These are phyloP conservation scores for Scaptodrosophila latifasciaeformis DNA, from an alignment of 2,888 invertebrate genomes.

Conservation along the genomic window DNA sequence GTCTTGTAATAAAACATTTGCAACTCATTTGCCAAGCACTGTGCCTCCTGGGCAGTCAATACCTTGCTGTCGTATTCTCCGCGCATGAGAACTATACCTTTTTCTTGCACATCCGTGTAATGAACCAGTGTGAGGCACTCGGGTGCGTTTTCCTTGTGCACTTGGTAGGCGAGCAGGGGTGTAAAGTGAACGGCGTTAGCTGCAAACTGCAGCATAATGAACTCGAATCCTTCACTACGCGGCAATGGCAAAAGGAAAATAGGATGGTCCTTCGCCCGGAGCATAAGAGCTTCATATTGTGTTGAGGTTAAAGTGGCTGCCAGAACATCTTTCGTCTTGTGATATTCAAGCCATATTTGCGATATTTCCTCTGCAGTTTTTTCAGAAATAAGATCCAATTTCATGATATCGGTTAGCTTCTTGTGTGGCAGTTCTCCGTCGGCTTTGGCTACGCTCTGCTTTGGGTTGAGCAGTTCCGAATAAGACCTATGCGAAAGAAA, in stretches of 20 bases:
- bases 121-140: constrained; percentile 88
- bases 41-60: constrained; percentile 85
- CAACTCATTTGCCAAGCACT: constrained; percentile 89
- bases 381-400: constrained; percentile 83
- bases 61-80: constrained; percentile 90
- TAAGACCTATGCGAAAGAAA: constrained; percentile 78
- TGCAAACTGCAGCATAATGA: constrained; percentile 85
- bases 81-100: constrained; percentile 87
- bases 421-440: constrained; percentile 75
- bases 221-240: constrained; percentile 89
- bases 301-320: constrained; percentile 82
- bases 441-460: constrained; percentile 73
- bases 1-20: constrained; percentile 87
- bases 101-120: constrained; percentile 84
- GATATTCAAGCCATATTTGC: constrained; percentile 87
- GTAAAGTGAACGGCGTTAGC: constrained; percentile 88
- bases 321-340: constrained; percentile 84
- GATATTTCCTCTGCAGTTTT: constrained; percentile 84
- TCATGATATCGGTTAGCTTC: constrained; percentile 83
- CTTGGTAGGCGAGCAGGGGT: constrained; percentile 88
- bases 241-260: constrained; percentile 89
- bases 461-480: constrained; percentile 81
- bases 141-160: constrained; percentile 91
- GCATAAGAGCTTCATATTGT: constrained; percentile 78
- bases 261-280: constrained; percentile 79